Percentiles rank a stretch among this genome's conserved stretches.
Evolutionary conservation across 2,113 vertebrate genomes (phyloP).

Genomic region (Cyrtonyx montezumae): DNA sequence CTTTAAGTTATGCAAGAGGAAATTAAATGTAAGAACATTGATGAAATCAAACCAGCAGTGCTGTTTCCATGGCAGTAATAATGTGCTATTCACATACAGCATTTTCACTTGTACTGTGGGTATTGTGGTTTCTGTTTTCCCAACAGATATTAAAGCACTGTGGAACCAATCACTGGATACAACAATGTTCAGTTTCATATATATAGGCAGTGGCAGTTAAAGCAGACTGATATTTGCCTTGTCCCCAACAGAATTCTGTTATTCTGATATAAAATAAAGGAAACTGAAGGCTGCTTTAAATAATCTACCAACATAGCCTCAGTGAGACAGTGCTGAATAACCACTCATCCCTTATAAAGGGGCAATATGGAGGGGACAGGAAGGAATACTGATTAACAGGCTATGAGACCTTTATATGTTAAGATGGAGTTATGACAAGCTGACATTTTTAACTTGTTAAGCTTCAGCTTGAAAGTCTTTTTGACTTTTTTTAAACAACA

Average conservation of each 20-base stretch:
- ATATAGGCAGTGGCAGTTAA: rapidly evolving
- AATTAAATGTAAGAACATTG: background rate
- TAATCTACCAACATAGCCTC: background rate
- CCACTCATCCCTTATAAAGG: background rate
- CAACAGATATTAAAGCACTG: background rate
- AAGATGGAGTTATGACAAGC: background rate
- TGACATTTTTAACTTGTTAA: background rate
- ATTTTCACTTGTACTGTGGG: no score
- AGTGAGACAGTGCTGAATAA: background rate
- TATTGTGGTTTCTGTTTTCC: background rate
- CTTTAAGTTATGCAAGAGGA: background rate
- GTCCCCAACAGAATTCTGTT: background rate
- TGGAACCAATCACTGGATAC: background rate
- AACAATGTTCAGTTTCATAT: background rate
- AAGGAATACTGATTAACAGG: background rate
- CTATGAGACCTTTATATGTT: background rate
- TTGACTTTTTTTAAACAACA: background rate
- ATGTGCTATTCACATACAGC: background rate
- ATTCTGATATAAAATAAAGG: background rate
- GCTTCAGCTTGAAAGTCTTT: background rate
- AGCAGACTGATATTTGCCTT: background rate
- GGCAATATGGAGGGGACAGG: background rate
- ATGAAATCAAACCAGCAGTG: constrained; percentile 1
- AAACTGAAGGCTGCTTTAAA: background rate
- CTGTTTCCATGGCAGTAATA: constrained; percentile 15